phyloP scores from a whole-genome alignment of 2,888 invertebrate species.

The Zygothrica quintamaculata region DNA sequence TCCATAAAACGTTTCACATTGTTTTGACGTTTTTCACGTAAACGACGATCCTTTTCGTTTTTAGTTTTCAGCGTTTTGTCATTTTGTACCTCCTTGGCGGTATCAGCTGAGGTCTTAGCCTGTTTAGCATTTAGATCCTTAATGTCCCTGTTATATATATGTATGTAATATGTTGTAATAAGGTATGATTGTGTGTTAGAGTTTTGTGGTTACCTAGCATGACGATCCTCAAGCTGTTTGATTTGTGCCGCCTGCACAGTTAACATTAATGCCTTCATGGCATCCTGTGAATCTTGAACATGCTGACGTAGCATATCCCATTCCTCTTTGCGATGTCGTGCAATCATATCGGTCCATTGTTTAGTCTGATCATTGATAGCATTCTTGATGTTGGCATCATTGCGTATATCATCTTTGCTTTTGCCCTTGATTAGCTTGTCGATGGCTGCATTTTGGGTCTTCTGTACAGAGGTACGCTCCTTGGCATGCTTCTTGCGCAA shows the following conservation, averaged over 20 bases:
- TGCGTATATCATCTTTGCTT: conserved; percentile 92
- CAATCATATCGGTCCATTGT: conserved; percentile 97
- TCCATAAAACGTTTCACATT: conserved; percentile 99
- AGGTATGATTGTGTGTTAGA: too few species aligned
- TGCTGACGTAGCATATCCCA: conserved; percentile 92
- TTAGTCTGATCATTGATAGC: conserved; percentile 96
- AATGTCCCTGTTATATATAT: conserved; percentile 88
- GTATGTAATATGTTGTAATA: too few species aligned
- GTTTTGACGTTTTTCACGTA: conserved; percentile 97
- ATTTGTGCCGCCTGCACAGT: conserved; percentile 92
- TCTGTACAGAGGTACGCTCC: conserved; percentile 95
- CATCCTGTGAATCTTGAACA: conserved; percentile 92
- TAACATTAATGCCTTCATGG: conserved; percentile 91
- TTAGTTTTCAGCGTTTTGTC: conserved; percentile 98
- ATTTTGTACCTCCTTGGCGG: conserved; percentile 96
- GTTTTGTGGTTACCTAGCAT: conserved; percentile 86
- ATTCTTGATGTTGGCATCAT: conserved; percentile 91
- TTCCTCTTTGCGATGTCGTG: conserved; percentile 92
- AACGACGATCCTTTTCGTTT: conserved; percentile 96
- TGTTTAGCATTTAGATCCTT: conserved; percentile 98
- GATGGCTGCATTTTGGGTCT: conserved; percentile 94
- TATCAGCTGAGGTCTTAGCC: conserved; percentile 98
- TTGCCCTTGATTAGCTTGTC: conserved; percentile 98
- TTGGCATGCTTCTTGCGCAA: conserved; percentile 96
- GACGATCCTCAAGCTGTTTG: conserved; percentile 94